A percentile compares a stretch with the other conserved stretches of the same genome.
These are phyloP conservation scores for Platycheirus albimanus DNA, from an alignment of 2,888 invertebrate genomes.

Conservation along the genomic window DNA sequence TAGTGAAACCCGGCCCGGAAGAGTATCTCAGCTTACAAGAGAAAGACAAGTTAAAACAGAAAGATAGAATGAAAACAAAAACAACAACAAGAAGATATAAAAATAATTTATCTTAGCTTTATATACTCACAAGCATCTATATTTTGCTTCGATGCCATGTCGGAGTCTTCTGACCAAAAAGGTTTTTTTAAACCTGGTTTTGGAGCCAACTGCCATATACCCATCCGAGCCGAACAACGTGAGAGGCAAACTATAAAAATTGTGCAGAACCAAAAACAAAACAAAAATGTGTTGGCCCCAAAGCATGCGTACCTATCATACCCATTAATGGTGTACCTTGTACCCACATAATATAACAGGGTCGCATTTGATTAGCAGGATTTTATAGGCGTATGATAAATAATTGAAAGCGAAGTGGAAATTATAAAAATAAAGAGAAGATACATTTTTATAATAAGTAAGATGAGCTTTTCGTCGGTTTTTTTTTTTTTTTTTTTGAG, in stretches of 20 bases:
- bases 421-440: no score
- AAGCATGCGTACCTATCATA: constrained; percentile 3
- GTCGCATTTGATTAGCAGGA: no score
- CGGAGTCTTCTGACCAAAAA: constrained; percentile 57
- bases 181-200: constrained; percentile 28
- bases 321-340: background rate
- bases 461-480: no score
- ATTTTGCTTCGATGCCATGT: constrained; percentile 58
- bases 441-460: no score
- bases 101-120: constrained; percentile 15
- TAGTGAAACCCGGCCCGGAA: background rate
- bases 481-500: no score
- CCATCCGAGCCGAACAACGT: constrained; percentile 3
- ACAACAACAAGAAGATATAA: constrained; percentile 1
- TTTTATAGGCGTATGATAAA: no score
- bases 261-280: constrained; percentile 60
- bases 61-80: constrained; percentile 7
- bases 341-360: background rate
- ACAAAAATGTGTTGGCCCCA: constrained; percentile 6
- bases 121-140: constrained; percentile 41
- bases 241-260: constrained; percentile 25
- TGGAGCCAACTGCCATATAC: background rate
- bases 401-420: no score
- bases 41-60: constrained; percentile 13
- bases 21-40: background rate